These are phyloP conservation scores for Pontoporia blainvillei DNA, from an alignment of 2,113 vertebrate species.

Conservation along the genomic window DNA sequence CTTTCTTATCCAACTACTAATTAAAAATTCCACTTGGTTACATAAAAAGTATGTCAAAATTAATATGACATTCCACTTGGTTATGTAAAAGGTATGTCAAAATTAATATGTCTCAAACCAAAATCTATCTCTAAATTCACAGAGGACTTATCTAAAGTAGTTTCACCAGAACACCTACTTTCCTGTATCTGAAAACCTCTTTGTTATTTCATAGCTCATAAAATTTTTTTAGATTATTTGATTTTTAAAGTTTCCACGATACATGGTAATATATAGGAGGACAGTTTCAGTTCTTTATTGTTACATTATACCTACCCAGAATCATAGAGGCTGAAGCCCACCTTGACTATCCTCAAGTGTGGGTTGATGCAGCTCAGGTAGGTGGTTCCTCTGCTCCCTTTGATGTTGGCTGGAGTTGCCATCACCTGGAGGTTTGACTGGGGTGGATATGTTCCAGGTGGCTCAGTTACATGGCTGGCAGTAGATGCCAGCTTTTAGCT, in stretches of 20 bases:
- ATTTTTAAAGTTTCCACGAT: neutral
- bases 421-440: neutral
- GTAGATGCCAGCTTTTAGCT: neutral
- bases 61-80: neutral
- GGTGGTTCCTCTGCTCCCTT: neutral
- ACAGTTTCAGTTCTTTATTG: neutral
- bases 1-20: neutral
- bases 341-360: no score
- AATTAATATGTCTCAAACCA: neutral
- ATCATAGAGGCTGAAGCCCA: neutral
- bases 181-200: neutral
- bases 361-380: neutral
- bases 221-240: neutral
- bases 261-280: neutral
- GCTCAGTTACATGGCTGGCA: neutral
- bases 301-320: neutral
- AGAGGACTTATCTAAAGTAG: neutral
- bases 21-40: neutral
- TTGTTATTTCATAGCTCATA: neutral
- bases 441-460: neutral
- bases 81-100: neutral
- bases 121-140: neutral
- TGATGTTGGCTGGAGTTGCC: neutral
- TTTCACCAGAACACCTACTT: neutral
- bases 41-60: neutral